Percentiles rank a stretch among this genome's conserved stretches.
Evolutionary conservation across 2,113 vertebrate genomes (phyloP).

Genomic region (Emydura subglobosa): DNA sequence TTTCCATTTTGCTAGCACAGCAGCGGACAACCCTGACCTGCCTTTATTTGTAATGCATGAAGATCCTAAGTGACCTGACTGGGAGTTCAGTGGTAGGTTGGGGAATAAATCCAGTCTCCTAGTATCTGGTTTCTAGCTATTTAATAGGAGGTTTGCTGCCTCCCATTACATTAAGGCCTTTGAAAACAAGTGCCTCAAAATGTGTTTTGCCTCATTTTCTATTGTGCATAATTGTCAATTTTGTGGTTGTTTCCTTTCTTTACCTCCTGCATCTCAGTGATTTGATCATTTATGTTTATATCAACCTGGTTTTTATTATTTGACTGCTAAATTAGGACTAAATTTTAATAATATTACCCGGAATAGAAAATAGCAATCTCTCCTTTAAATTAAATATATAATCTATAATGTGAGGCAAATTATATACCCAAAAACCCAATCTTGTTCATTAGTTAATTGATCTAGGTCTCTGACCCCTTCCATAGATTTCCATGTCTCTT

Average conservation of each 20-base stretch:
- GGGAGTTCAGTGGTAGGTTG: neutral
- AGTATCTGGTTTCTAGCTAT: neutral
- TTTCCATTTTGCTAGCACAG: neutral
- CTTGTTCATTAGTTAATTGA: rapidly evolving
- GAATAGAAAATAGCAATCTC: neutral
- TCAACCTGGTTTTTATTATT: neutral
- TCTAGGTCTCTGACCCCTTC: neutral
- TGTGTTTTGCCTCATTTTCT: neutral
- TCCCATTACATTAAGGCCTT: neutral
- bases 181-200: neutral
- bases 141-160: neutral
- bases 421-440: neutral
- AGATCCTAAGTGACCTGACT: neutral
- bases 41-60: neutral
- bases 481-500: neutral
- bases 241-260: neutral
- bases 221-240: neutral
- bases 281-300: neutral
- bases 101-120: neutral
- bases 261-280: neutral
- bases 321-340: neutral
- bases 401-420: neutral
- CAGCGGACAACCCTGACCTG: neutral
- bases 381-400: neutral
- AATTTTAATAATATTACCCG: neutral